These are phyloP conservation scores for Tympanoctomys barrerae DNA, from an alignment of 2,797 vertebrate genomes.

Conservation along the genomic window DNA sequence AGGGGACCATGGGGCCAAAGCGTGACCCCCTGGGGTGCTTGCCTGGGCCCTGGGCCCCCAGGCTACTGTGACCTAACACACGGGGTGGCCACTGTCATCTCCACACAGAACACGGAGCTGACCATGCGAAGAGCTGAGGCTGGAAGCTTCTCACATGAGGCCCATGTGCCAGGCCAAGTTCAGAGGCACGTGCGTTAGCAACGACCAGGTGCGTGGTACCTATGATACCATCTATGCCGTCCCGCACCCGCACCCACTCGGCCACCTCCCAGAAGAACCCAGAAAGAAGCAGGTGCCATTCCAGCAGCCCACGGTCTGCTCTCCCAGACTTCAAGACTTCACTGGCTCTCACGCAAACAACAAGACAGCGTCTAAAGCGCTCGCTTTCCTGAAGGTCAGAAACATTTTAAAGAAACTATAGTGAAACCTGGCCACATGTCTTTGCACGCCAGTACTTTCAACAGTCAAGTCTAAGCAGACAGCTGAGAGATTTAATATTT, in stretches of 20 bases:
- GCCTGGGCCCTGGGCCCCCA: background rate
- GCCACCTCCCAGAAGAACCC: too few species aligned
- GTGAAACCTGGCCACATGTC: constrained; percentile 26
- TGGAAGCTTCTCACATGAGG: background rate
- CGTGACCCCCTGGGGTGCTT: background rate
- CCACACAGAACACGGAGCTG: background rate
- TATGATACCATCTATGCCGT: background rate
- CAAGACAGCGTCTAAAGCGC: background rate
- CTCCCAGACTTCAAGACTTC: background rate
- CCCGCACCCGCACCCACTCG: background rate
- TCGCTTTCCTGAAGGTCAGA: constrained; percentile 43
- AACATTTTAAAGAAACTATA: constrained; percentile 37
- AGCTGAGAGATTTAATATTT: constrained; percentile 52
- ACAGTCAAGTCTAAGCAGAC: constrained; percentile 25
- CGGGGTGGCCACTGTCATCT: background rate
- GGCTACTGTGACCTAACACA: background rate
- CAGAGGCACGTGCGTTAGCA: too few species aligned
- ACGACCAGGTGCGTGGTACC: background rate
- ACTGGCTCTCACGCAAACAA: background rate
- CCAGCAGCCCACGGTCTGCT: background rate
- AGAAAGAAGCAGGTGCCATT: background rate
- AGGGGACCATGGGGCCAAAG: rapidly evolving
- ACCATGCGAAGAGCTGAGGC: background rate
- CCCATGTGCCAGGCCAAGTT: background rate
- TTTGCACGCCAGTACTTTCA: constrained; percentile 7